Conservation (phyloP, 2,888 invertebrate species). For the Antheraea assamensis region DNA sequence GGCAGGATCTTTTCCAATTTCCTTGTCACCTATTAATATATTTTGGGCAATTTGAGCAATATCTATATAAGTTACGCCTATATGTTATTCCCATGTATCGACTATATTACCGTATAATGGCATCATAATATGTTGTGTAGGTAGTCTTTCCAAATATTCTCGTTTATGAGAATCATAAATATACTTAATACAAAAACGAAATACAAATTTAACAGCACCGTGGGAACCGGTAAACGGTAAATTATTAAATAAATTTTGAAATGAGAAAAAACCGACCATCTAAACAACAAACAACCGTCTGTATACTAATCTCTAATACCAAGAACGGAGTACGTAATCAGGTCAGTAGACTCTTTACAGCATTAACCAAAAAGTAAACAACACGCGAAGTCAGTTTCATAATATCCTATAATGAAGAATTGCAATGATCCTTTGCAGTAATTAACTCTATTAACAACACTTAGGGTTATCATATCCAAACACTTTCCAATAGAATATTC, state of each 20-base stretch:
- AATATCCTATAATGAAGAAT: constrained; percentile 20
- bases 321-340: constrained; percentile 14
- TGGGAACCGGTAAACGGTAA: neutral
- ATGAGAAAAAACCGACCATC: neutral
- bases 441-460: constrained; percentile 23
- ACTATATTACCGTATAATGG: no score
- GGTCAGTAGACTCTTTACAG: neutral
- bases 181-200: neutral
- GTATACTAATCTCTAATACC: neutral
- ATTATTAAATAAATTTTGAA: neutral
- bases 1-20: no score
- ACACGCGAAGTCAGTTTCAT: constrained; percentile 10
- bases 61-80: no score
- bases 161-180: neutral
- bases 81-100: no score
- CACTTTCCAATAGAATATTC: neutral
- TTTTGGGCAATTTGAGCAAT: no score
- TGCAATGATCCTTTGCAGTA: constrained; percentile 32
- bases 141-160: no score
- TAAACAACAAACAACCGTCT: neutral
- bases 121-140: no score
- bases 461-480: neutral
- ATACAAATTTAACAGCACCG: neutral
- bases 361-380: constrained; percentile 2
- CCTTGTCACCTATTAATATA: no score